Base-by-base conservation (phyloP, 2,797 vertebrate genomes). In the Pelodytes ibericus region DNA sequence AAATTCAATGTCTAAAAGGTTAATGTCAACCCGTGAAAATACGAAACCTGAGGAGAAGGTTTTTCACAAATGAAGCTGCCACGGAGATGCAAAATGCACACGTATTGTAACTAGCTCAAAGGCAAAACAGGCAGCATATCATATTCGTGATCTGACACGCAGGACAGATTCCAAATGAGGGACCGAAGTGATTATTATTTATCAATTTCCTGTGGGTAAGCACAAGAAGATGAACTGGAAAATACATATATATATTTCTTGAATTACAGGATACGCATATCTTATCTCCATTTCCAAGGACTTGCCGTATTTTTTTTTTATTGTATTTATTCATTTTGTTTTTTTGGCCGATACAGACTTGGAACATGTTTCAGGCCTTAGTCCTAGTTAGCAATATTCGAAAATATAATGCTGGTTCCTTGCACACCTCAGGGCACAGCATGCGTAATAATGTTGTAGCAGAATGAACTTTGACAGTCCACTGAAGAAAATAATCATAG, bases 111-210 rank as follows among this genome's bases (percentile, higher is more conserved):
- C 8, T 33, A 41, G 33, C 33, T 56, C 27, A 0, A n/a, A 24
- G 49, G 47, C 49, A 56, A 10, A n/a, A 8, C 11, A 53, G 49
- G 10, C 66, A 33, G 18, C 27, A 22, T 53, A 68, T 68, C 47
- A 30, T 56, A 33, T 27, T 56, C 36, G 4, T 69, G 29, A 69
- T 56, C 47, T 69, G 66, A 56, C 49, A 69, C 6, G 30, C 29
- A 33, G 49, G 49, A 69, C n/a, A 31, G 26, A 69, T 69, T 69
- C 49, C 47, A 56, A 69, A 69, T 16, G 47, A 53, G 66, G 27
- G 56, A 24, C 8, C 30, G 11, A 69, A 22, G 49, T 69, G 66
- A 69, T 56, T 56, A 69, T 69, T 69, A 69, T 69, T 69, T 69
- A 16, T 53, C 29, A 69, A 56, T 69, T 69, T 56, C 66, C 66